Evolutionary conservation across 2,797 vertebrate species (phyloP).

Genomic region (Pseudochirops cupreus): DNA sequence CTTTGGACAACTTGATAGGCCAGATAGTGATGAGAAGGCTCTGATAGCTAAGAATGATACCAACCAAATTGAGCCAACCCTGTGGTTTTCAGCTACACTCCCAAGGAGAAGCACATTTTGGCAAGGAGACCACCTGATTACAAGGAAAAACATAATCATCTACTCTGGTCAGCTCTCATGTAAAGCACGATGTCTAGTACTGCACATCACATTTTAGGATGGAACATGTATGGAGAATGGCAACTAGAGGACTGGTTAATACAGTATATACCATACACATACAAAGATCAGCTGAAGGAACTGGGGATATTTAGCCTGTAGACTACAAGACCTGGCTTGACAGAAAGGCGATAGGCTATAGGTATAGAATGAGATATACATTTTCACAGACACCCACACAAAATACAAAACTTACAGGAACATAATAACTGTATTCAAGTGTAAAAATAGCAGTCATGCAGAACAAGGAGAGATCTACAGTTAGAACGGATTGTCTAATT

Average conservation of each 20-base stretch:
- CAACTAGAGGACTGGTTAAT: background rate
- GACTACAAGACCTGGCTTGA: background rate
- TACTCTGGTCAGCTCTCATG: background rate
- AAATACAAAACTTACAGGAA: slow-evolving; percentile 51
- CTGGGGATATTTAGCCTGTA: background rate
- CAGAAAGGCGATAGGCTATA: background rate
- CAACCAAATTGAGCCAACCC: slow-evolving; percentile 40
- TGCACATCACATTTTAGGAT: background rate
- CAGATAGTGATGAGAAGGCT: slow-evolving; percentile 38
- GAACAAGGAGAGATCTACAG: background rate
- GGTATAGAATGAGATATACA: background rate
- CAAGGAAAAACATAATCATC: background rate
- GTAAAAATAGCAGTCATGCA: background rate
- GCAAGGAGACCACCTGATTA: background rate
- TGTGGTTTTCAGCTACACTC: background rate
- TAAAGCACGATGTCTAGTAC: background rate
- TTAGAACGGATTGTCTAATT: background rate
- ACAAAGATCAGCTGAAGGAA: background rate
- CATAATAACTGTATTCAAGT: slow-evolving; percentile 24
- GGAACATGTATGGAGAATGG: background rate
- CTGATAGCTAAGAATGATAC: slow-evolving; percentile 63
- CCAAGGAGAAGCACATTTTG: background rate
- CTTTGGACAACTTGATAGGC: background rate
- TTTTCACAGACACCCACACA: slow-evolving; percentile 53
- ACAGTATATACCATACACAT: background rate